Base-by-base conservation (phyloP, 2,888 invertebrate genomes). In the Ypsolopha sequella region DNA sequence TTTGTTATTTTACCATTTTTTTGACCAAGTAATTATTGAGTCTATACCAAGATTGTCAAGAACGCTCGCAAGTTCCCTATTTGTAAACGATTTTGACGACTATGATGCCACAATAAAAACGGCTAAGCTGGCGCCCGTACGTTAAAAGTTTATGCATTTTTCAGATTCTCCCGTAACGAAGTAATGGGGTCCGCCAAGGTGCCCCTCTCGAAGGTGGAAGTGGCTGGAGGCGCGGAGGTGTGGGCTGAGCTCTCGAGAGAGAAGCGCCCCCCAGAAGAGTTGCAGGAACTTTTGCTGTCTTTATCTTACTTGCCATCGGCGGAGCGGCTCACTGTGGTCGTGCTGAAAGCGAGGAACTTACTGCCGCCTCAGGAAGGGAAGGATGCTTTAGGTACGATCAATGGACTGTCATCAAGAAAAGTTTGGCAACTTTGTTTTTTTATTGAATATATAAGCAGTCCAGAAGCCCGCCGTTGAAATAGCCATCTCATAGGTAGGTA, bases 261-360 rank as follows among this genome's bases (percentile, higher is more conserved):
- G 64, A 91, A 92, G 60, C 93, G 94, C 64, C 94, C 94, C 1
- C 92, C 92, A 1, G 94, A 94, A 65, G 94, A 94, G 70, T 80
- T 92, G 53, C 95, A 95, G 51, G 95, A 97, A 69, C 82, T 97
- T 35, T 80, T 95, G 56, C 85, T 96, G 51, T 95, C 96, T 0
- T 82, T 96, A 35, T 95, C 95, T 56, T 97, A 95, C 76, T 81
- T 97, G 58, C 95, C 96, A 10, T 95, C 95, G 52, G 96, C 96
- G 1, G 95, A 95, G 71, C 88, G 95, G 51, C 88, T 96, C 14
- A 95, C 95, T 0, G 92, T 95, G 6, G 93, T 93, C 1, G 89
- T 95, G 24, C 87, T 94, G 72, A 95, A 95, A 75, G 96, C 96
- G 6, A 89, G 94, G 61, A 96, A 96, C 73, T 87, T 97, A 51